Base-by-base conservation (phyloP, 2,797 vertebrate genomes). In the Bovichtus variegatus region DNA sequence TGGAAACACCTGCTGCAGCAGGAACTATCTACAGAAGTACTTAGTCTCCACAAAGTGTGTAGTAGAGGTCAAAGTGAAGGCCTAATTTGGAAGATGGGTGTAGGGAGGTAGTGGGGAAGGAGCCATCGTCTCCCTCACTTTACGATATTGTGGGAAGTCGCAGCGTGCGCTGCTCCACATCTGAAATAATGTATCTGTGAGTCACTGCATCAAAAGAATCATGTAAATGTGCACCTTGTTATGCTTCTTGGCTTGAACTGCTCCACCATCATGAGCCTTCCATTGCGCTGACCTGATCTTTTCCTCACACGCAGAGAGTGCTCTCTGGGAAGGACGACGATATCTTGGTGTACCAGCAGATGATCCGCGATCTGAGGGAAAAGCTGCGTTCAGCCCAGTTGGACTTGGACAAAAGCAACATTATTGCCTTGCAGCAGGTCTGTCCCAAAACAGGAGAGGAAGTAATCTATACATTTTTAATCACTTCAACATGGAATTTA, bases 401-500 rank as follows among this genome's bases (percentile, higher is more conserved):
- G 89, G 97, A 99, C 93, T 91, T 95, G 69, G 97, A 99, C 90
- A 98, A 97, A 92, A 97, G 94, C 93, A 98, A 93, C 71, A 74
- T 98, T 36, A 89, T 98, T 40, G 93, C 96, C 40, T 91, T 99
- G 81, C 98, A 98, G 81, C 98, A 99, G 98, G 98, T 99, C 85
- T 41, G 87, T 82, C 19, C 47, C 16, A 63, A 31, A 63, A 58
- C 36, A 29, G 19, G 18, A 21, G 19, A 58, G 5, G 4, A 51
- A 18, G 5, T 13, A 15, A 43, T 51, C 23, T 1, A n/a, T n/a
- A n/a, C n/a, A n/a, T n/a, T n/a, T n/a, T n/a, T n/a, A n/a, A 18
- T 51, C 6, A 15, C 25, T 49, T 40, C 11, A 44, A 53, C 8
- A 58, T 41, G 2, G 5, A 44, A 27, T 40, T 34, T 10, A 15